Evolutionary conservation across 2,113 vertebrate species (phyloP).

Genomic region (Cyrtonyx montezumae): DNA sequence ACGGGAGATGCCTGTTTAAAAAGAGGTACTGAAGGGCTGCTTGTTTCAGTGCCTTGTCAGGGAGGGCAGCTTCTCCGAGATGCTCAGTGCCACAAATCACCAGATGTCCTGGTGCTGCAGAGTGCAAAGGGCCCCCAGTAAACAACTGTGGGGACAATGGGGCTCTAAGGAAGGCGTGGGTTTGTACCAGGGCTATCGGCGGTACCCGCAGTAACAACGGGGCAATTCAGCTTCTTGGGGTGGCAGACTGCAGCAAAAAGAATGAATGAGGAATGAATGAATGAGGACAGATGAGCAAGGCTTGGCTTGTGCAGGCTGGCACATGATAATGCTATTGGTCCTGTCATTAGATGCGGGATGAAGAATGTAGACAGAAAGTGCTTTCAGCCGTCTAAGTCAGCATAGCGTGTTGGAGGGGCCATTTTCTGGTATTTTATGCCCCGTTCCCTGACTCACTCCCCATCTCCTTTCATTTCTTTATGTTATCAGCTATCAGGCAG

Average conservation of each 20-base stretch:
- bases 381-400: background rate
- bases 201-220: constrained; percentile 62
- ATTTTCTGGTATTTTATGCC: background rate
- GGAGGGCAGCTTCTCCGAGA: background rate
- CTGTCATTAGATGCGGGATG: background rate
- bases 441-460: rapidly evolving
- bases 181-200: constrained; percentile 62
- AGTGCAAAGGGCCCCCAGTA: background rate
- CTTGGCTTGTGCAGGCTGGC: constrained; percentile 58
- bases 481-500: background rate
- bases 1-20: background rate
- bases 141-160: constrained; percentile 63
- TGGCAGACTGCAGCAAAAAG: background rate
- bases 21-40: constrained; percentile 19
- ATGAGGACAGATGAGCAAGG: constrained; percentile 22
- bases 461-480: background rate
- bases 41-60: constrained; percentile 1
- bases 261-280: background rate
- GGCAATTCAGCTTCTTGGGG: constrained; percentile 35
- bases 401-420: background rate
- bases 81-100: constrained; percentile 55
- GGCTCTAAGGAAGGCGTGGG: constrained; percentile 32
- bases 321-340: background rate
- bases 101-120: constrained; percentile 9
- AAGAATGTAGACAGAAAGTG: background rate